Evolutionary conservation across 2,888 invertebrate species (phyloP).

Genomic region (Cinara cedri): DNA sequence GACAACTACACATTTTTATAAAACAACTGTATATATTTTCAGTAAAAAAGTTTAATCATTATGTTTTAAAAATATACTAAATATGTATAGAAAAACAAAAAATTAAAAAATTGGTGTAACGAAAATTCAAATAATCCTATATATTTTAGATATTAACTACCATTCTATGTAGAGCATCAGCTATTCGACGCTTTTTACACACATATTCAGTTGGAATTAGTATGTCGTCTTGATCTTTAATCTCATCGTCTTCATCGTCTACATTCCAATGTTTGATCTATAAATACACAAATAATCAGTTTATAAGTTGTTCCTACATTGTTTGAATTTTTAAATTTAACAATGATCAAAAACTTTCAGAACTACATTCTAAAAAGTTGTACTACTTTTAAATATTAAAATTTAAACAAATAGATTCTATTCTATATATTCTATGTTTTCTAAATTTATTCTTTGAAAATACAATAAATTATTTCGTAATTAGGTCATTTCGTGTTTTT

Average conservation of each 20-base stretch:
- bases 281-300: background rate
- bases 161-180: constrained; percentile 41
- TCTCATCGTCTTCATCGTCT: constrained; percentile 50
- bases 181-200: constrained; percentile 39
- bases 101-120: too few species aligned
- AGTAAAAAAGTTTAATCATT: too few species aligned
- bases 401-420: too few species aligned
- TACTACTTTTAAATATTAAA: background rate
- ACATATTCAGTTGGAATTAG: constrained; percentile 22
- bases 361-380: background rate
- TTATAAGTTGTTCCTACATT: too few species aligned
- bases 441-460: background rate
- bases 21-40: too few species aligned
- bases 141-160: constrained; percentile 10
- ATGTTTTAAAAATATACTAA: too few species aligned
- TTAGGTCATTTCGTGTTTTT: too few species aligned
- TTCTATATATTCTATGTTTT: too few species aligned
- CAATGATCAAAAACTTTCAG: background rate
- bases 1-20: too few species aligned
- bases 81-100: too few species aligned
- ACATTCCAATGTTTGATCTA: constrained; percentile 53
- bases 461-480: too few species aligned
- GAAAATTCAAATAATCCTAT: too few species aligned
- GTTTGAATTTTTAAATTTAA: background rate
- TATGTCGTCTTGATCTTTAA: constrained; percentile 42